phyloP scores from a whole-genome alignment of 2,888 invertebrate genomes.

The Arrhopalites spinosus region DNA sequence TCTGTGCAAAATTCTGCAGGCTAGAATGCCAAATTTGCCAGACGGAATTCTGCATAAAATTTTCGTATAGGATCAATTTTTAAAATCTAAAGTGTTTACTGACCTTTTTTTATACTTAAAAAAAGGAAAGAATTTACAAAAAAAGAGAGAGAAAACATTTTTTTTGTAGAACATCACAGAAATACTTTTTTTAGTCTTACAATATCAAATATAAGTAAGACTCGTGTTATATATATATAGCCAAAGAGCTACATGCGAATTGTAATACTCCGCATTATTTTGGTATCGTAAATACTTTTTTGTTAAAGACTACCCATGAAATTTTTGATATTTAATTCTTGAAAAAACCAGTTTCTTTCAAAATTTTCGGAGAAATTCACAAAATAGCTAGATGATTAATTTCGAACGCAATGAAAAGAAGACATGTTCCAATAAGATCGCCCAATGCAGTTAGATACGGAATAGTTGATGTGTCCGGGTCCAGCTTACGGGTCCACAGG shows the following conservation, averaged over 20 bases:
- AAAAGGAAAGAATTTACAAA: no score
- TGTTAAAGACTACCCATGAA: background rate
- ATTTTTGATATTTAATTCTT: background rate
- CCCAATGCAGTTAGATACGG: slow-evolving; percentile 88
- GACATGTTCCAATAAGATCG: slow-evolving; percentile 82
- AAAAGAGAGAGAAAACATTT: no score
- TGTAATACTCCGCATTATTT: no score
- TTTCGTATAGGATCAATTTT: no score
- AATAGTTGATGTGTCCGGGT: slow-evolving; percentile 89
- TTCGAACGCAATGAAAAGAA: slow-evolving; percentile 71
- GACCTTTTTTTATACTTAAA: no score
- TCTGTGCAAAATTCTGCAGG: no score
- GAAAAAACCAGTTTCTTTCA: background rate
- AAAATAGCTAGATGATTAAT: slow-evolving; percentile 59
- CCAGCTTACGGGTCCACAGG: slow-evolving; percentile 81
- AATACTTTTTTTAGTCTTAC: background rate
- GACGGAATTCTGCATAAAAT: no score
- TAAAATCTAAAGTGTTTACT: no score
- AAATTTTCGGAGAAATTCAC: background rate
- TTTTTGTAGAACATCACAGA: slow-evolving; percentile 6
- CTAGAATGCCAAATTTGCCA: no score
- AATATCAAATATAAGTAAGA: background rate
- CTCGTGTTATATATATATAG: no score
- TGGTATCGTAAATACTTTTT: no score
- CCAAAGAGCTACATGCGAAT: no score